phyloP scores from a whole-genome alignment of 1,140 invertebrate genomes.

The Sesamia nonagrioides region DNA sequence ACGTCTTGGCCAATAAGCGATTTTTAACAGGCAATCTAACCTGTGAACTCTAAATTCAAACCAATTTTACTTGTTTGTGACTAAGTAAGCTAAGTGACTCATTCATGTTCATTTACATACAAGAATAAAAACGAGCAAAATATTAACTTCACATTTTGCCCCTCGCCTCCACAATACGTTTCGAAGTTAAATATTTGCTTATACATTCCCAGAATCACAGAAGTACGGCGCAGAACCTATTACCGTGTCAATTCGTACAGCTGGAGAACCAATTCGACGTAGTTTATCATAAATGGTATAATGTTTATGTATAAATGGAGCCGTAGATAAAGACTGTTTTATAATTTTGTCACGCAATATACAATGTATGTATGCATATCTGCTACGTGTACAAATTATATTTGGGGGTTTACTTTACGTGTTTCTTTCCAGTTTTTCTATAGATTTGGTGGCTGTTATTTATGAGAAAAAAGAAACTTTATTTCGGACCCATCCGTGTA shows the following conservation, averaged over 20 bases:
- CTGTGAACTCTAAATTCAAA: not conserved
- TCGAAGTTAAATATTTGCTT: constrained; percentile 22
- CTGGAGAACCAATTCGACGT: constrained; percentile 18
- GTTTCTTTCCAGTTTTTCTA: not conserved
- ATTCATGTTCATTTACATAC: not conserved
- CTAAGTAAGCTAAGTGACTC: not conserved
- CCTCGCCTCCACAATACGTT: constrained; percentile 34
- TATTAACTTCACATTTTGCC: constrained; percentile 25
- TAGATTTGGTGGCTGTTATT: not conserved
- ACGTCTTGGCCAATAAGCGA: no score
- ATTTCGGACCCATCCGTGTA: no score
- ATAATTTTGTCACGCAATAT: constrained; percentile 10
- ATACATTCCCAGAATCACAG: constrained; percentile 35
- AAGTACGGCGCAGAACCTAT: constrained; percentile 6
- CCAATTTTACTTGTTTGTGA: not conserved
- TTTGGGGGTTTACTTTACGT: not conserved
- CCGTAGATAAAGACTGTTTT: constrained; percentile 26
- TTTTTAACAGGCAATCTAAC: no score
- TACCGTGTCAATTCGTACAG: constrained; percentile 27
- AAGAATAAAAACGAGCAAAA: constrained; percentile 11
- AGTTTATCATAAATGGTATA: constrained; percentile 6
- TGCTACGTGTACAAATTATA: not conserved
- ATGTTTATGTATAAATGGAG: no score
- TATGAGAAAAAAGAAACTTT: no score
- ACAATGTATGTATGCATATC: no score